Base-by-base conservation (phyloP, 2,888 invertebrate genomes). In the Hirtodrosophila duncani region DNA sequence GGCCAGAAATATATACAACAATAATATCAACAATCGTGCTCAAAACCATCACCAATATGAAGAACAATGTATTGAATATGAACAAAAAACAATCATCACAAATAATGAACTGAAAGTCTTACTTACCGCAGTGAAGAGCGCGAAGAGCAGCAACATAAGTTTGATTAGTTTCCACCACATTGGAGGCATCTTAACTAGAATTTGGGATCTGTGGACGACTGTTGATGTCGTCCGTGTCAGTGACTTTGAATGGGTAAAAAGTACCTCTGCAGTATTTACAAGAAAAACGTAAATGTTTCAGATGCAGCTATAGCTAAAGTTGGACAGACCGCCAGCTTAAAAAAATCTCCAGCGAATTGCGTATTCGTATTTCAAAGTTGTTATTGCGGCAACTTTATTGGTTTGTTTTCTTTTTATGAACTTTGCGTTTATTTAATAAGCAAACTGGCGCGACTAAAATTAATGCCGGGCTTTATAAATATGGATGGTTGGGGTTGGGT, bases 401-500 rank as follows among this genome's bases (percentile, higher is more conserved):
- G 14, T 11, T 33, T 33, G n/a, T 16, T 58, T 7, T 26, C 11
- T 44, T 41, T 44, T 46, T 57, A 50, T 55, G 51, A 34, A 51
- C 17, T 57, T 59, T 61, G 49, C 26, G 43, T 66, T 56, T 65
- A 56, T 67, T 64, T 66, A 63, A 66, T 67, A 72, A 74, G 70
- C 66, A 72, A 70, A 72, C 70, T 66, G 68, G 59, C 67, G 69
- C 67, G 70, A 69, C 68, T 74, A 60, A 69, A 72, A 59, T 68
- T 57, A 75, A 67, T 60, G 60, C 67, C 67, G 60, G 67, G 49
- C 42, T 63, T 59, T 53, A 14, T 44, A 39, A 14, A 13, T 20
- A 6, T 20, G 3, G 20, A 5, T 24, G 9, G 9, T 3, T n/a
- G n/a, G n/a, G n/a, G 11, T 26, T 52, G 42, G 41, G 3, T 39